Conservation (phyloP, 2,113 vertebrate genomes). For the Odocoileus virginianus region DNA sequence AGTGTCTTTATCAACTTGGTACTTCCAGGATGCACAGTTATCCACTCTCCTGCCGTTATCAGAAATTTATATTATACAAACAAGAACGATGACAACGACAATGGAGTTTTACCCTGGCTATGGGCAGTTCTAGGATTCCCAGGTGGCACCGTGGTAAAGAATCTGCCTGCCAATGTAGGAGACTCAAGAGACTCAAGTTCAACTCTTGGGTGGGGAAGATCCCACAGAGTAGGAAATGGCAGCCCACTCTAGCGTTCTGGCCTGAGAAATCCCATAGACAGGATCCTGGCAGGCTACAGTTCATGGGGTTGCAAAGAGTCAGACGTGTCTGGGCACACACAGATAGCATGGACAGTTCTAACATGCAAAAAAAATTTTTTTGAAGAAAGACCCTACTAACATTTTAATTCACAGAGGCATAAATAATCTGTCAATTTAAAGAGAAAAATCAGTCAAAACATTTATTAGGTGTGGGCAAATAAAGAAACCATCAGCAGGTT, state of each 20-base stretch:
- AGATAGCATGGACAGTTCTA: neutral
- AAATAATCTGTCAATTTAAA: slow-evolving; percentile 56
- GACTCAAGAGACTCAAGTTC: neutral
- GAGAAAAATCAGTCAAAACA: slow-evolving; percentile 27
- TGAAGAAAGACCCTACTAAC: neutral
- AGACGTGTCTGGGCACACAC: neutral
- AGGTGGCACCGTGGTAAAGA: neutral
- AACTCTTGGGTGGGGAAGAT: neutral
- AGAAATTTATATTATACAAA: neutral
- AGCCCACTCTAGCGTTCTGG: neutral
- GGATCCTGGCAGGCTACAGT: neutral
- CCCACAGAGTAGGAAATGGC: neutral
- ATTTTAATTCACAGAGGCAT: neutral
- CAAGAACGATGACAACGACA: neutral
- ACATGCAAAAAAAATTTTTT: neutral
- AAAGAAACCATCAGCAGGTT: no score
- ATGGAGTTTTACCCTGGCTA: slow-evolving; percentile 29
- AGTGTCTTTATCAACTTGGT: neutral
- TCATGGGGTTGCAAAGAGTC: neutral
- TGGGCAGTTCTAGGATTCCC: neutral
- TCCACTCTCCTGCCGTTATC: neutral
- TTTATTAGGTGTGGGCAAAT: slow-evolving; percentile 38
- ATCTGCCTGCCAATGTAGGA: neutral
- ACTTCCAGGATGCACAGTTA: neutral
- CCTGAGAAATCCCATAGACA: neutral